A percentile compares a stretch with the other conserved stretches of the same genome.
These are phyloP conservation scores for Clavelina lepadiformis DNA, from an alignment of 23 tunicate species.

Conservation along the genomic window DNA sequence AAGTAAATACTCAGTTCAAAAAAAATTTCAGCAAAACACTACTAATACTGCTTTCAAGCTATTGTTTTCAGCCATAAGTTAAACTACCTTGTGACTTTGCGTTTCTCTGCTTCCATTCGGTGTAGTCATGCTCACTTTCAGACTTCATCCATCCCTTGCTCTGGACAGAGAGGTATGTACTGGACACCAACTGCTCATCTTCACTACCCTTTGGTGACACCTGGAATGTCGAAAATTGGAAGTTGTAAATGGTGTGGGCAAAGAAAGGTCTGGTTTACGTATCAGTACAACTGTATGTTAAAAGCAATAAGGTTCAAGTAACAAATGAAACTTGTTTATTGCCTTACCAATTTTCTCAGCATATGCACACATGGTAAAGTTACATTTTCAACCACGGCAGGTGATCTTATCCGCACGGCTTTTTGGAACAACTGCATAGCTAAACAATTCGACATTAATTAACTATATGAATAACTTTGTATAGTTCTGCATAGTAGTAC, in stretches of 20 bases:
- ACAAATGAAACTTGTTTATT: no score
- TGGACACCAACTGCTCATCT: background rate
- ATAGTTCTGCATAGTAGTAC: no score
- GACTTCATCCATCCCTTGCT: slow-evolving; percentile 54
- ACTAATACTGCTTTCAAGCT: no score
- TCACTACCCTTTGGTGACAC: slow-evolving; percentile 26
- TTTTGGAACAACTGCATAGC: slow-evolving; percentile 74
- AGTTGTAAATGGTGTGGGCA: background rate
- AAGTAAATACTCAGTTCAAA: no score
- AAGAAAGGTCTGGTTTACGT: no score
- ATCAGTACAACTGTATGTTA: no score
- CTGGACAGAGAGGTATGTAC: slow-evolving; percentile 12
- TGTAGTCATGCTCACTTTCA: slow-evolving; percentile 47
- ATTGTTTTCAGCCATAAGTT: no score
- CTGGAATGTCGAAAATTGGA: background rate
- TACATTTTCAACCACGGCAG: slow-evolving; percentile 80
- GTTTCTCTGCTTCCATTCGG: slow-evolving; percentile 57
- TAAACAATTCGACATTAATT: no score
- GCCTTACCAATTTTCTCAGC: slow-evolving; percentile 54
- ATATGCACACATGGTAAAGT: slow-evolving; percentile 82
- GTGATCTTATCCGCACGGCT: slow-evolving; percentile 47
- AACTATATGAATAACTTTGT: no score
- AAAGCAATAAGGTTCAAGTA: no score
- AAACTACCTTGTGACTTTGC: background rate
- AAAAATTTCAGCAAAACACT: no score